Evolutionary conservation across 64 coral and sea anemone species (phyloP), one percentile per base, ranked within the genome.

Genomic region (Montipora sp.): DNA sequence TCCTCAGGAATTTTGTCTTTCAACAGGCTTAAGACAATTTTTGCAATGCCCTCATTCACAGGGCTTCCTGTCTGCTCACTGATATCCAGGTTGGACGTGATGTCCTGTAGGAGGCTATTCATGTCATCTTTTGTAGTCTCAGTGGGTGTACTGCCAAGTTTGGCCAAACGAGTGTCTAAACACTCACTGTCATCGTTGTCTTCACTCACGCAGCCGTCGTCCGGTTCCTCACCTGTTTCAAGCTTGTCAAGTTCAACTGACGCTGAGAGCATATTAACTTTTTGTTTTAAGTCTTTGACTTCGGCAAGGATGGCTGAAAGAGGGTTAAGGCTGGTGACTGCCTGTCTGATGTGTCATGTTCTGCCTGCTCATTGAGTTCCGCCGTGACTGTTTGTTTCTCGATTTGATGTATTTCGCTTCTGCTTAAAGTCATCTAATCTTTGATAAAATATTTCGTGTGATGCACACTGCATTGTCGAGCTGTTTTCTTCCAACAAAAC

Each of bases 51-150:
- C 11, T 88, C 27, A 8, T 70, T 48, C 23, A 48, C 67, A 88
- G 43, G 9, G 36, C 48, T 63, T 11, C 8, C 24, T 53, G 85
- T 88, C 75, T 51, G 74, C 18, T 88, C 85, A 23, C 71, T 88
- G 85, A 70, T 6, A 20, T 88, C 85, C 21, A 88, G 48, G 2
- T 88, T 68, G n/a, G 48, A 61, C 5, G 46, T 68, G 2, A 88
- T 75, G 43, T 88, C 68, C 7, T 15, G 24, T 14, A 88, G 15
- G 60, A 65, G 60, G 60, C 60, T 65, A 14, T 65, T 65, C 60
- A 18, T 65, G 60, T 14, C 60, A 14, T 65, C 60, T 65, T 65
- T 65, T 15, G 60, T 65, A 0, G 10, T 8, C 60, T 65, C 60
- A 14, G 60, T 14, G 9, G 60, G 60, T 14, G 60, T 65, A 65